Conservation (phyloP, 2,797 vertebrate species). For the Remorina albescens region DNA sequence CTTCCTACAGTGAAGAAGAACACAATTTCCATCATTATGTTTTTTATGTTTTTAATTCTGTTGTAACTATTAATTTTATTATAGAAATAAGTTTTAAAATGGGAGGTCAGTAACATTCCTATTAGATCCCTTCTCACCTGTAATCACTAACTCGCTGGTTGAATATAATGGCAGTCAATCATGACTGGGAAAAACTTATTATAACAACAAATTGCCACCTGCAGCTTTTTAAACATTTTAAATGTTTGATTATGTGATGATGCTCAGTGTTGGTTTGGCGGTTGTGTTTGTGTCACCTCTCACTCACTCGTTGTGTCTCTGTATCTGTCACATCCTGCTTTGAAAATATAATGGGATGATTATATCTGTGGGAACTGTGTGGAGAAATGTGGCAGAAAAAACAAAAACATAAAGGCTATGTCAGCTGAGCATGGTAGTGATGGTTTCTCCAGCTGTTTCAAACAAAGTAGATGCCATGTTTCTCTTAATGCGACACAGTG, state of each 20-base stretch:
- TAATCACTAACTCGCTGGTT: no score
- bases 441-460: background rate
- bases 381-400: background rate
- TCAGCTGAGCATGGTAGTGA: background rate
- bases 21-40: background rate
- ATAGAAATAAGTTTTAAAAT: no score
- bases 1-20: no score
- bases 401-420: background rate
- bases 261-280: background rate
- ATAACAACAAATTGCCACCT: background rate
- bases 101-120: background rate
- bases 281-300: background rate
- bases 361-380: background rate
- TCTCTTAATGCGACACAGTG: background rate
- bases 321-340: constrained; percentile 33
- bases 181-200: background rate
- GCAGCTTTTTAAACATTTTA: background rate
- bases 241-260: constrained; percentile 8
- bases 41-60: background rate
- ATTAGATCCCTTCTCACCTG: background rate
- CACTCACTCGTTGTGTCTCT: background rate
- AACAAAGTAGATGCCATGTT: background rate
- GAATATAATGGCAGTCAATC: background rate
- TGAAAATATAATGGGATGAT: constrained; percentile 56
- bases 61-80: no score